Percentiles rank a stretch among this genome's conserved stretches.
These are phyloP conservation scores for Speoplatyrhinus poulsoni DNA, from an alignment of 2,113 vertebrate genomes.

Conservation along the genomic window DNA sequence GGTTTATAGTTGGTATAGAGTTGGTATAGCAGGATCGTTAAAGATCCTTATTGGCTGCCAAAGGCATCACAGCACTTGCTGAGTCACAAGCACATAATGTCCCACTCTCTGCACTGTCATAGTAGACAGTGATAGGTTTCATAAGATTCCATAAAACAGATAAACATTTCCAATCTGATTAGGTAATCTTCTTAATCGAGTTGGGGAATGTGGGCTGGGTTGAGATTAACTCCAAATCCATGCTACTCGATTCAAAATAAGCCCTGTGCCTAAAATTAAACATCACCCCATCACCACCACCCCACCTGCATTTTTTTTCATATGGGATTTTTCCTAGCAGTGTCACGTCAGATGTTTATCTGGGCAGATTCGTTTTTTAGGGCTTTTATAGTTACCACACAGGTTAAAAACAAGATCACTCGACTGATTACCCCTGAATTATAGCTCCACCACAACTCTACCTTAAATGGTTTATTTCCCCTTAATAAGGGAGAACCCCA, in stretches of 20 bases:
- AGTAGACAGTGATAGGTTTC: conserved; percentile 60
- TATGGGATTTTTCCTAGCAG: not conserved
- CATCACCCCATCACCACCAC: conserved; percentile 14
- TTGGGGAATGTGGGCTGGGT: conserved; percentile 1
- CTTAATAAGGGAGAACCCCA: not conserved
- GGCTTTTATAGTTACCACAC: not conserved
- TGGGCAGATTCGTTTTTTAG: not conserved
- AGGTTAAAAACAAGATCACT: not conserved
- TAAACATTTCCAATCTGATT: conserved; percentile 66
- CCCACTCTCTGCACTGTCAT: conserved; percentile 53
- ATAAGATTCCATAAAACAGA: conserved; percentile 70
- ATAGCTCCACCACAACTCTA: not conserved
- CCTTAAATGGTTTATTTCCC: not conserved
- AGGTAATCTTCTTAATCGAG: conserved; percentile 65
- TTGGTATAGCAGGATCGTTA: too few species aligned
- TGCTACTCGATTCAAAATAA: conserved; percentile 24
- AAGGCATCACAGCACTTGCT: conserved; percentile 34
- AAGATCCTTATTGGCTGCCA: too few species aligned
- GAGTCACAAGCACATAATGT: conserved; percentile 54
- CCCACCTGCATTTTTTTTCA: conserved; percentile 7
- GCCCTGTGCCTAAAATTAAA: conserved; percentile 41
- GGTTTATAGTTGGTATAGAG: too few species aligned
- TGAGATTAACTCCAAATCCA: conserved; percentile 44
- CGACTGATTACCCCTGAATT: not conserved
- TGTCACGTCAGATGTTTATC: conserved; percentile 12